Base-by-base conservation (phyloP, 1,140 invertebrate species). In the Cyphomyrmex costatus region DNA sequence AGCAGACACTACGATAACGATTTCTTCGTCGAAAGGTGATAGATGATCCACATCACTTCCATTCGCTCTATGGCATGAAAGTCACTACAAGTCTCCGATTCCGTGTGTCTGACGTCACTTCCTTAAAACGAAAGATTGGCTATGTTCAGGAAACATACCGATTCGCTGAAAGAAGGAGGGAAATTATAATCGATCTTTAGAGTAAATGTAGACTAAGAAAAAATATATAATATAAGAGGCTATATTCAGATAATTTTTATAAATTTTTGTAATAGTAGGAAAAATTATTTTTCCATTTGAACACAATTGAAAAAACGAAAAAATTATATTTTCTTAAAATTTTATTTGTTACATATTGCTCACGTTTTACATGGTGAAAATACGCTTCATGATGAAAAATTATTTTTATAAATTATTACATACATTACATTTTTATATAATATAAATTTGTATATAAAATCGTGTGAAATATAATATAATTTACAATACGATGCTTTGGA, bases 1-100 rank as follows among this genome's bases (percentile, higher is more conserved):
- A 71, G 68, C 24, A 51, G 70, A 90, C 16, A 79, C 51, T 53
- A n/a, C 51, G 27, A 61, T 24, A 66, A 16, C 19, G 42, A 89
- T 27, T 14, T 5, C 30, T n/a, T 61, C 16, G 12, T 63, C 19
- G 19, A 53, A 68, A 79, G 36, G 56, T n/a, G n/a, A n/a, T 86
- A 82, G 51, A 88, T 90, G 90, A 92, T 89, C 92, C 88, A 87
- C 89, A 80, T 91, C 87, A 89, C 88, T 89, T 19, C 3, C 12
- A 42, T 49, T 49, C 87, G 80, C 6, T 27, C 19, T 89, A 90
- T 27, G 60, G 70, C 36, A 86, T 74, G 84, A 92, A 60, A 60
- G 53, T 82, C 33, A 80, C 33, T 10, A 66, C 42, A 46, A 49
- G 53, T 71, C 33, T 73, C 51, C n/a, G n/a, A n/a, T n/a, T n/a